phyloP scores from a whole-genome alignment of 2,797 vertebrate species.

The Periophthalmus magnuspinnatus region DNA sequence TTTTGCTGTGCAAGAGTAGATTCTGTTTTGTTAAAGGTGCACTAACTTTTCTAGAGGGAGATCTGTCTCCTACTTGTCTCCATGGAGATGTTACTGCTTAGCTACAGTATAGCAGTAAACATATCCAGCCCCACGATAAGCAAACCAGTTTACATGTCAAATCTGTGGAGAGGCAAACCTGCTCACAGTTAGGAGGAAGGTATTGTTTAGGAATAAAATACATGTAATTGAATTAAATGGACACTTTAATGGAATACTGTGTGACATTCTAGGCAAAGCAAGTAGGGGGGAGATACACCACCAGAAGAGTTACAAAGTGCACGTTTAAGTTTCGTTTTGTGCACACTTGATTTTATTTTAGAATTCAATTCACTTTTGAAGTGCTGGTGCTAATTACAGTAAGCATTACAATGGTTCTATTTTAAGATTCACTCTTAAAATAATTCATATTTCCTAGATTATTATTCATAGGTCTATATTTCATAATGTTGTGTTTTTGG shows the following conservation, averaged over 20 bases:
- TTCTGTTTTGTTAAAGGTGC: no score
- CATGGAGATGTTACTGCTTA: no score
- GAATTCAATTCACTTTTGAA: neutral
- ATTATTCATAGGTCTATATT: no score
- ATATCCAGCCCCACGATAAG: neutral
- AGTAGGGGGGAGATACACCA: neutral
- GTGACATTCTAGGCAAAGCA: neutral
- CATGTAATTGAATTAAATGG: neutral
- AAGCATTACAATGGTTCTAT: no score
- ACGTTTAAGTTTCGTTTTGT: neutral
- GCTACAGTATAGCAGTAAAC: neutral
- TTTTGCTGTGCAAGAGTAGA: constrained; percentile 6
- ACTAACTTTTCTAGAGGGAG: no score
- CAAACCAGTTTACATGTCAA: neutral
- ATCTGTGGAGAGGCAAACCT: neutral
- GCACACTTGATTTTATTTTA: neutral
- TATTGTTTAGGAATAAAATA: neutral
- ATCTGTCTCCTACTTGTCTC: no score
- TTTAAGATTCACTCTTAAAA: no score
- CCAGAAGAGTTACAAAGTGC: neutral
- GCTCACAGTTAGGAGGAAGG: neutral
- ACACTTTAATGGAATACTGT: neutral
- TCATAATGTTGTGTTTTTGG: no score
- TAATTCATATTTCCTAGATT: no score
- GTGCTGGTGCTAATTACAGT: neutral